A percentile compares a stretch with the other conserved stretches of the same genome.
Evolutionary conservation across 2,113 vertebrate species (phyloP).

Genomic region (Dasyurus viverrinus): DNA sequence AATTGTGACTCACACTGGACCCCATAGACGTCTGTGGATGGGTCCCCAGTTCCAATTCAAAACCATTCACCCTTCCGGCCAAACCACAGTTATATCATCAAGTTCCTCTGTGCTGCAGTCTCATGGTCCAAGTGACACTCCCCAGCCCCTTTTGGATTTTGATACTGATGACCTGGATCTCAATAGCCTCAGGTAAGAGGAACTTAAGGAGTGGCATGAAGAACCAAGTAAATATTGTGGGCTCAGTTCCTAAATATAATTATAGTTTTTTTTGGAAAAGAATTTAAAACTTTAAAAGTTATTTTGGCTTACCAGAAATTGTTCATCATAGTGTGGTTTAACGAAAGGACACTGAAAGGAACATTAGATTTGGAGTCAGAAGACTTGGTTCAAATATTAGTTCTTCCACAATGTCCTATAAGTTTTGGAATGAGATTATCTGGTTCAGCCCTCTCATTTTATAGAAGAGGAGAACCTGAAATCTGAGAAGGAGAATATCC

Average conservation of each 20-base stretch:
- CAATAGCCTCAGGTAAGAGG: slow-evolving; percentile 94
- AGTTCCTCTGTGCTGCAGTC: slow-evolving; percentile 98
- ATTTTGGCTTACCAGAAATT: not conserved
- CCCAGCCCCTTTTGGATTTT: slow-evolving; percentile 96
- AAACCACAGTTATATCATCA: slow-evolving; percentile 98
- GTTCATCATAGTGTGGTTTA: not conserved
- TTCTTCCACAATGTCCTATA: not conserved
- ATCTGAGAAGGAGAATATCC: not conserved
- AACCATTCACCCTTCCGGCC: slow-evolving; percentile 98
- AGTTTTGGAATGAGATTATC: not conserved
- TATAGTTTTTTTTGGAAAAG: not conserved
- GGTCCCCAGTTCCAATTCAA: slow-evolving; percentile 99
- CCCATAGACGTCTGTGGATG: slow-evolving; percentile 98
- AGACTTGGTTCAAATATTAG: not conserved
- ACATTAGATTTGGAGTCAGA: not conserved
- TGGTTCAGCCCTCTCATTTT: not conserved
- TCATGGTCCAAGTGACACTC: slow-evolving; percentile 93
- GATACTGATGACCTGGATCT: slow-evolving; percentile 97
- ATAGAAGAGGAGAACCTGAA: not conserved
- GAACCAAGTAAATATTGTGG: not conserved
- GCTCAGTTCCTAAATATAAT: not conserved
- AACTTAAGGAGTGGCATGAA: slow-evolving; percentile 1
- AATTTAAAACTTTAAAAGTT: not conserved
- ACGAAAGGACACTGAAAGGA: not conserved
- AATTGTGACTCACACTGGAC: slow-evolving; percentile 98